Conservation (phyloP, 2,797 vertebrate species). For the Acipenser transmontanus region DNA sequence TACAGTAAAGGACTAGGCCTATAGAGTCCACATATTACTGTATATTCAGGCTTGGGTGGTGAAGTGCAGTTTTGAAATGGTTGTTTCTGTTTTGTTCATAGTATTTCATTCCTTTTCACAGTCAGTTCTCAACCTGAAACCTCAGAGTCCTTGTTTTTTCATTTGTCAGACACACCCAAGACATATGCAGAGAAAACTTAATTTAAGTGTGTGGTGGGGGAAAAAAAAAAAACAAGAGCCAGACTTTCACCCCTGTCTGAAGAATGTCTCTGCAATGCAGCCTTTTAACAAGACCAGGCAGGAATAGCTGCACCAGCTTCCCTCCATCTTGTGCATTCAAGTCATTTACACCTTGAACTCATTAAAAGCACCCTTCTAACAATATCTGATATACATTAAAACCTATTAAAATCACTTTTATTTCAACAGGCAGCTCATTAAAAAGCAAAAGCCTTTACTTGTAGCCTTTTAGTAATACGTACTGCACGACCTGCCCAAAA, state of each 20-base stretch:
- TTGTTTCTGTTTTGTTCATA: too few species aligned
- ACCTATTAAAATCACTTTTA: conserved; percentile 31
- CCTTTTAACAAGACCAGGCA: background rate
- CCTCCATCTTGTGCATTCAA: conserved; percentile 19
- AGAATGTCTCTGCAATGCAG: background rate
- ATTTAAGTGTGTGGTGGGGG: background rate
- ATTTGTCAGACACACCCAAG: conserved; percentile 10
- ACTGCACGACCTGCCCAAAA: conserved; percentile 3
- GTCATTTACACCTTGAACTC: conserved; percentile 24
- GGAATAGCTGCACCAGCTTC: background rate
- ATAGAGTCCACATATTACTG: too few species aligned
- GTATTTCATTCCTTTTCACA: too few species aligned
- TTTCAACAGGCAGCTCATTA: conserved; percentile 29
- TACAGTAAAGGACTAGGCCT: too few species aligned
- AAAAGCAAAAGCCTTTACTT: conserved; percentile 20
- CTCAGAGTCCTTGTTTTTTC: too few species aligned
- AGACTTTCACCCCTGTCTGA: background rate
- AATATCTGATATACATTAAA: conserved; percentile 25
- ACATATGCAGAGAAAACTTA: background rate
- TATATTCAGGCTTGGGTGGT: too few species aligned
- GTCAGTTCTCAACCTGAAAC: too few species aligned
- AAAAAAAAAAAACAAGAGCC: background rate
- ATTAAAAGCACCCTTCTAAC: conserved; percentile 30
- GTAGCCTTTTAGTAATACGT: conserved; percentile 22
- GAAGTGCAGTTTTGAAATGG: too few species aligned